These are phyloP conservation scores for Micropoecilia bifurca DNA, from an alignment of 2,797 vertebrate species.

Conservation along the genomic window DNA sequence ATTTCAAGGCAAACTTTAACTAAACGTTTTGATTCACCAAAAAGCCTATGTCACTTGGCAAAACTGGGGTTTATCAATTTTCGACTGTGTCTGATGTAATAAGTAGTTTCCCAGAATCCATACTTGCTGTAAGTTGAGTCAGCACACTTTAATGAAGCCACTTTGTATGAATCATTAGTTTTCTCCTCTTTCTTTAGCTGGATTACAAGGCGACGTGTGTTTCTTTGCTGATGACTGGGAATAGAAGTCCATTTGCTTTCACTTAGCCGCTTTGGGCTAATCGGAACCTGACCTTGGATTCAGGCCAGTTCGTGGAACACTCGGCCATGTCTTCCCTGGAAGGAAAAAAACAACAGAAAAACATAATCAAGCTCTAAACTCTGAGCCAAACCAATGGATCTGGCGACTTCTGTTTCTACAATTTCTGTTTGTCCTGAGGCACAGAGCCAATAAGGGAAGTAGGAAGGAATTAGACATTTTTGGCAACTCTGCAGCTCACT, in stretches of 20 bases:
- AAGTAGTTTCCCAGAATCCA: conserved; percentile 8
- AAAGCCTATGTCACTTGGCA: conserved; percentile 25
- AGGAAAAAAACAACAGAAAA: conserved; percentile 18
- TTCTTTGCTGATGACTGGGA: conserved; percentile 21
- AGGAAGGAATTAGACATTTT: conserved; percentile 71
- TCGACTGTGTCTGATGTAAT: neutral
- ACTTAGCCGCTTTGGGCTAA: conserved; percentile 45
- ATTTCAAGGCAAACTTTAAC: neutral
- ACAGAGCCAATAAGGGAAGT: conserved; percentile 57
- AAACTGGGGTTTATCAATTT: conserved; percentile 8
- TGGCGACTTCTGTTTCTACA: conserved; percentile 57
- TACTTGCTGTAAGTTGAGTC: conserved; percentile 28
- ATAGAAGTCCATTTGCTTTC: conserved; percentile 34
- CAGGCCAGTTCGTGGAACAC: conserved; percentile 37
- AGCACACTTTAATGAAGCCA: conserved; percentile 25
- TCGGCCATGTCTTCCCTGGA: conserved; percentile 24
- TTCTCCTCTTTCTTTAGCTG: neutral
- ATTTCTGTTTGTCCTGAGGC: conserved; percentile 61
- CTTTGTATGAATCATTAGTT: conserved; percentile 14
- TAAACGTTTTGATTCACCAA: conserved; percentile 4
- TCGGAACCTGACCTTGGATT: conserved; percentile 53
- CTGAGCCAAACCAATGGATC: conserved; percentile 65
- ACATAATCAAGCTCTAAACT: conserved; percentile 60
- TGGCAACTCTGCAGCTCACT: conserved; percentile 55
- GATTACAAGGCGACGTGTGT: conserved; percentile 9